A percentile compares a stretch with the other conserved stretches of the same genome.
Evolutionary conservation across 1,140 invertebrate genomes (phyloP).

Genomic region (Drosophila orosa): DNA sequence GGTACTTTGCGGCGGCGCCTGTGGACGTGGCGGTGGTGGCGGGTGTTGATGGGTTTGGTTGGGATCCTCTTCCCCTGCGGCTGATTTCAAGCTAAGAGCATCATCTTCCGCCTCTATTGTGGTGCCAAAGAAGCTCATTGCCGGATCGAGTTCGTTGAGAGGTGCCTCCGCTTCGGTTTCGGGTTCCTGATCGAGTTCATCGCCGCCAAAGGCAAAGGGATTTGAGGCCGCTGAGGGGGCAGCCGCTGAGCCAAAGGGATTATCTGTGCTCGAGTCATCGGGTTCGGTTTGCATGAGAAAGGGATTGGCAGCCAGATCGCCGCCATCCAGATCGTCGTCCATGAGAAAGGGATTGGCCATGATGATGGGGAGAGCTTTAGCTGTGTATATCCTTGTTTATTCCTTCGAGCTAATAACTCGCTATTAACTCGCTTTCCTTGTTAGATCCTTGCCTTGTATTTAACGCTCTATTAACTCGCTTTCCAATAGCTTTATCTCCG

Average conservation of each 20-base stretch:
- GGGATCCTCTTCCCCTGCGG: slow-evolving; percentile 66
- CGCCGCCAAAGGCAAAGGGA: slow-evolving; percentile 86
- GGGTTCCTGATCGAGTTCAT: slow-evolving; percentile 62
- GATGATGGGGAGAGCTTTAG: slow-evolving; percentile 31
- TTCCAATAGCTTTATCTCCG: slow-evolving; percentile 91
- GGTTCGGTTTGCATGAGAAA: slow-evolving; percentile 81
- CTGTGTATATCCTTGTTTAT: slow-evolving; percentile 4
- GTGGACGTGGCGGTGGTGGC: slow-evolving; percentile 86
- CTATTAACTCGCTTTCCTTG: slow-evolving; percentile 89
- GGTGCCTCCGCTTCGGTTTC: slow-evolving; percentile 52
- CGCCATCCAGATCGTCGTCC: slow-evolving; percentile 86
- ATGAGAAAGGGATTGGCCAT: slow-evolving; percentile 93
- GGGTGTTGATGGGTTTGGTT: slow-evolving; percentile 84
- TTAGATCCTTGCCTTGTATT: too few species aligned
- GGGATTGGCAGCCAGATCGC: slow-evolving; percentile 87
- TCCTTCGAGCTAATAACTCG: slow-evolving; percentile 79
- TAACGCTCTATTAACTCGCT: slow-evolving; percentile 87
- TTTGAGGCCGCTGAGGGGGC: slow-evolving; percentile 83
- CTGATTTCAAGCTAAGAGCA: slow-evolving; percentile 71
- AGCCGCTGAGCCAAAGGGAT: slow-evolving; percentile 63
- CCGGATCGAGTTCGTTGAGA: slow-evolving; percentile 60
- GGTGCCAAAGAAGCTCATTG: slow-evolving; percentile 78
- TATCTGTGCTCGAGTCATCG: slow-evolving; percentile 58
- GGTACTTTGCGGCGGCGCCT: slow-evolving; percentile 88
- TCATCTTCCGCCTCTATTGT: slow-evolving; percentile 78